Percentiles rank a stretch among this genome's conserved stretches.
Evolutionary conservation across 2,113 vertebrate genomes (phyloP).

Genomic region (Gambusia holbrooki): DNA sequence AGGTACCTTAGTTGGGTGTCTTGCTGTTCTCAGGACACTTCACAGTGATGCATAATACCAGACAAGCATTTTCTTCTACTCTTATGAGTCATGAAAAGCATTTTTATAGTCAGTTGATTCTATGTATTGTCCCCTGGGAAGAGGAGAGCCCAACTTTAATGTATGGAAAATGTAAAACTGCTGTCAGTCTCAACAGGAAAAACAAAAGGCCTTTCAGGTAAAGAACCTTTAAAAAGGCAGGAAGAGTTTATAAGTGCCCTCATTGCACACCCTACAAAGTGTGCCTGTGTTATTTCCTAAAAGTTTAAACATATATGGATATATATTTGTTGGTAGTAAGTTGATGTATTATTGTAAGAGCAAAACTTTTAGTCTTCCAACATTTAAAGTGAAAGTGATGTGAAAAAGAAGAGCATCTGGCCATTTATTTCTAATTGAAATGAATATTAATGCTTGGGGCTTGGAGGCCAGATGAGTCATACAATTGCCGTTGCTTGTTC

Average conservation of each 20-base stretch:
- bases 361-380: neutral
- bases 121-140: conserved; percentile 20
- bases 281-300: neutral
- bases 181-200: conserved; percentile 23
- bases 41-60: conserved; percentile 13
- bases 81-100: conserved; percentile 13
- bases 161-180: conserved; percentile 26
- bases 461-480: conserved; percentile 65
- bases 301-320: too few species aligned
- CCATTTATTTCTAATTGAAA: conserved; percentile 57
- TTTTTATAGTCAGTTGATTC: conserved; percentile 31
- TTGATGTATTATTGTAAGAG: neutral
- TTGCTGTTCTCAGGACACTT: conserved; percentile 5
- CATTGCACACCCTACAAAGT: conserved; percentile 23
- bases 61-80: neutral
- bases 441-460: conserved; percentile 64
- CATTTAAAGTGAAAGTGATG: conserved; percentile 1
- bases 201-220: conserved; percentile 18
- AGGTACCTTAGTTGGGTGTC: conserved; percentile 15
- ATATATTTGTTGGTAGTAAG: neutral
- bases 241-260: conserved; percentile 5
- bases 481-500: conserved; percentile 41
- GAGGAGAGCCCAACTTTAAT: conserved; percentile 3
- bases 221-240: neutral
- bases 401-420: conserved; percentile 42